A percentile compares a stretch with the other conserved stretches of the same genome.
These are phyloP conservation scores for Cyclargus thomasi DNA, from an alignment of 1,140 invertebrate species.

Conservation along the genomic window DNA sequence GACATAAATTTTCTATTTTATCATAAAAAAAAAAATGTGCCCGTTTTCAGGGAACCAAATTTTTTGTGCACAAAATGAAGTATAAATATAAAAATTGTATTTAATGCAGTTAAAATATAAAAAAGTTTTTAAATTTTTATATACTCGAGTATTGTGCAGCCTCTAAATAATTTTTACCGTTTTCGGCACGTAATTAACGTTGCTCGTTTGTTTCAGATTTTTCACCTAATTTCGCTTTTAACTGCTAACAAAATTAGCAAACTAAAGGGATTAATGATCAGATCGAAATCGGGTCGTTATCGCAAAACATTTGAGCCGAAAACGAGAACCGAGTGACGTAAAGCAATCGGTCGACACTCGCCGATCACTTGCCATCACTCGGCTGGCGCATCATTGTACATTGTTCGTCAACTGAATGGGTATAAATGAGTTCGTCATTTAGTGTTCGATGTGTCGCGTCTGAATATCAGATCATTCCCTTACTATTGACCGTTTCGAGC, in stretches of 20 bases:
- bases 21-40: no score
- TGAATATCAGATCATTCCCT: slow-evolving; percentile 37
- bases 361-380: not conserved
- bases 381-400: slow-evolving; percentile 42
- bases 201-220: not conserved
- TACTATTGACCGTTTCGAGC: not conserved
- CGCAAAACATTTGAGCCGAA: slow-evolving; percentile 21
- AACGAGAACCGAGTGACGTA: slow-evolving; percentile 44
- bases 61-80: no score
- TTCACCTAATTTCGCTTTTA: not conserved
- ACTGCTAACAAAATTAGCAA: not conserved
- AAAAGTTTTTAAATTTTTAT: no score
- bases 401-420: slow-evolving; percentile 59
- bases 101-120: no score
- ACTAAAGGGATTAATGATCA: not conserved
- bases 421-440: slow-evolving; percentile 63
- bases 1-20: no score
- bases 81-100: no score
- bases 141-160: no score
- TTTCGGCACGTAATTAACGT: not conserved
- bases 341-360: slow-evolving; percentile 30
- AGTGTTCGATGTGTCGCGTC: slow-evolving; percentile 47
- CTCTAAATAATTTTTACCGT: not conserved
- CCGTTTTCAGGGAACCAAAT: no score
- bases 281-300: slow-evolving; percentile 2